Percentiles rank a stretch among this genome's conserved stretches.
Conservation (phyloP, 2,888 invertebrate genomes). For the Serrognathus titanus region DNA sequence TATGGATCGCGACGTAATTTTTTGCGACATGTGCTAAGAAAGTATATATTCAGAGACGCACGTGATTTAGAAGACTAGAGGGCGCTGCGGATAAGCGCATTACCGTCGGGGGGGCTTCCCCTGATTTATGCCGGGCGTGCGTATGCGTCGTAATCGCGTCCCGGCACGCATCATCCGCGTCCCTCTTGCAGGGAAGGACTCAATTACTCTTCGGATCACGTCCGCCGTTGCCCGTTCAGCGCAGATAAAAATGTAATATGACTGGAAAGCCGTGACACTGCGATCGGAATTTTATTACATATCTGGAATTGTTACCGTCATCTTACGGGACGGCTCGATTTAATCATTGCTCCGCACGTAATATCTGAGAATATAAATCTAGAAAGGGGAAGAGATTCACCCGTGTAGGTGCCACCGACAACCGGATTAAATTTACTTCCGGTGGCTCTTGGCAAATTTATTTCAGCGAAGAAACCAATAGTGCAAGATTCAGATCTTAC, state of each 20-base stretch:
- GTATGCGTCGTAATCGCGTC: conserved; percentile 18
- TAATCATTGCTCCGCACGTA: conserved; percentile 4
- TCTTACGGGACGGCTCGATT: too few relatives aligned
- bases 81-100: too few relatives aligned
- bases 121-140: conserved; percentile 10
- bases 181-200: conserved; percentile 23
- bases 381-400: background rate
- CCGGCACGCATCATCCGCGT: conserved; percentile 3
- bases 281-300: conserved; percentile 35
- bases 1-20: too few relatives aligned
- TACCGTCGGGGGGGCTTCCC: too few relatives aligned
- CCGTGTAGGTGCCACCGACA: too few relatives aligned
- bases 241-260: conserved; percentile 46
- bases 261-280: conserved; percentile 40
- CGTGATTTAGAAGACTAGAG: too few relatives aligned
- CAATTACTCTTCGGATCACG: conserved; percentile 41
- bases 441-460: too few relatives aligned
- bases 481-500: too few relatives aligned
- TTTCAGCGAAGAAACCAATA: too few relatives aligned
- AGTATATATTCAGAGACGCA: too few relatives aligned
- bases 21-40: too few relatives aligned
- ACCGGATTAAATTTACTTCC: too few relatives aligned
- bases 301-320: background rate
- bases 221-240: conserved; percentile 36
- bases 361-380: background rate